Conservation (phyloP, 30 jellyfish, hydroid and myxozoan species). For the Pseudorhiza aurosa region DNA sequence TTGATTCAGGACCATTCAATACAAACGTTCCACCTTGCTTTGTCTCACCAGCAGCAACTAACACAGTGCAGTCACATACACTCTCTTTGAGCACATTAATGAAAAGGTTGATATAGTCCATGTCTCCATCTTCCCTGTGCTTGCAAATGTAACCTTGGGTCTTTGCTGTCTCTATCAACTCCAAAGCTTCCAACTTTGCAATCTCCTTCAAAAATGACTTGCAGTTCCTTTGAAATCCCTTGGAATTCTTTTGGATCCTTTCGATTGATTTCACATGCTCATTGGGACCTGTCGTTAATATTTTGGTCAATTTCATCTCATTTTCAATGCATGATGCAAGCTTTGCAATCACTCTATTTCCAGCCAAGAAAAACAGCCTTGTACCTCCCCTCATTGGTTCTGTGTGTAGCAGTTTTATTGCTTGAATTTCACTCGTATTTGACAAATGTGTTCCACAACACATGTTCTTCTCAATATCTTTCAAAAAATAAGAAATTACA, state of each 20-base stretch:
- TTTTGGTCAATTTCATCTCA: conserved; percentile 79
- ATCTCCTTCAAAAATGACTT: conserved; percentile 70
- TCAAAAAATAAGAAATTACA: background rate
- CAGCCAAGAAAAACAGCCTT: conserved; percentile 85
- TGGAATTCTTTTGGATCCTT: conserved; percentile 67
- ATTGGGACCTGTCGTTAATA: conserved; percentile 84
- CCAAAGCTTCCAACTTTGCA: conserved; percentile 83
- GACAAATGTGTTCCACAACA: conserved; percentile 98
- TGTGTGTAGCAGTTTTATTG: conserved; percentile 83
- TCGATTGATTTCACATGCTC: conserved; percentile 83
- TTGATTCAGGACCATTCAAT: conserved; percentile 78
- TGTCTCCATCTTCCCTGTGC: conserved; percentile 94
- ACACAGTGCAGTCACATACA: conserved; percentile 29
- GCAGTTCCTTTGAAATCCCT: conserved; percentile 45
- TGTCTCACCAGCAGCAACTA: conserved; percentile 74
- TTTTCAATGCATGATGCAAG: conserved; percentile 67
- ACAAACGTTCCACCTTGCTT: conserved; percentile 88
- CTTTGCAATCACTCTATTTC: conserved; percentile 74
- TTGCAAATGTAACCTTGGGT: conserved; percentile 63
- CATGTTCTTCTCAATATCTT: conserved; percentile 94
- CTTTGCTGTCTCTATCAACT: conserved; percentile 40
- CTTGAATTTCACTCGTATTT: conserved; percentile 85
- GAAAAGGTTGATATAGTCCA: conserved; percentile 76
- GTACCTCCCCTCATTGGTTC: conserved; percentile 98
- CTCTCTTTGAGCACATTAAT: conserved; percentile 53